Conservation (phyloP, 1,140 invertebrate genomes). For the Brachionus angularis region DNA sequence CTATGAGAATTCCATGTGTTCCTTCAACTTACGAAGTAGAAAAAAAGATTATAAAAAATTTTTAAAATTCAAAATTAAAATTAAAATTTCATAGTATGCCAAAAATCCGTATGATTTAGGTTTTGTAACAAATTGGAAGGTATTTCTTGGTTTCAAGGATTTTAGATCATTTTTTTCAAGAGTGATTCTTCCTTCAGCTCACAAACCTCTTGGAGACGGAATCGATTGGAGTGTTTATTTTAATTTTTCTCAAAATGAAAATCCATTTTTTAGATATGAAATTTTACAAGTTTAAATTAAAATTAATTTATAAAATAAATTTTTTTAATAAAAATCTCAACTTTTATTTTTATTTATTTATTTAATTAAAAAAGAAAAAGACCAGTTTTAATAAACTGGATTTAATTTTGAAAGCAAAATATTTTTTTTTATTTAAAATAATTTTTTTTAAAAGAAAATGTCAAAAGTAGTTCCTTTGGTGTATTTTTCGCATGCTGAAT, state of each 20-base stretch:
- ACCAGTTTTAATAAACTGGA: background rate
- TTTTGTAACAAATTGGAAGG: slow-evolving; percentile 74
- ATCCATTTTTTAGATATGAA: background rate
- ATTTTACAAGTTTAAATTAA: slow-evolving; percentile 25
- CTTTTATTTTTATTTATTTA: background rate
- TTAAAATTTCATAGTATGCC: slow-evolving; percentile 61
- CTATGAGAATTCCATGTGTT: background rate
- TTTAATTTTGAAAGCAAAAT: background rate
- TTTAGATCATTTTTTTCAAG: slow-evolving; percentile 65
- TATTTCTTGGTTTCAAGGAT: slow-evolving; percentile 75
- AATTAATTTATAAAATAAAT: background rate
- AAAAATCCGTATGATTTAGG: slow-evolving; percentile 86
- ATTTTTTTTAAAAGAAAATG: background rate
- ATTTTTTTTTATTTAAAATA: background rate
- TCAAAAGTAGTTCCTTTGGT: slow-evolving; percentile 19
- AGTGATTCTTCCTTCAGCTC: slow-evolving; percentile 73
- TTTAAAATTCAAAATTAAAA: background rate
- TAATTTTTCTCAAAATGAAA: background rate
- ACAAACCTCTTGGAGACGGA: slow-evolving; percentile 73
- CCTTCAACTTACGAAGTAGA: slow-evolving; percentile 8
- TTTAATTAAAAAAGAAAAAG: too few relatives aligned
- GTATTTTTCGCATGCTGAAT: slow-evolving; percentile 33
- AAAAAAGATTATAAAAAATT: background rate
- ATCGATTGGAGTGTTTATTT: slow-evolving; percentile 65
- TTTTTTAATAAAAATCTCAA: too few relatives aligned